phyloP scores from a whole-genome alignment of 1,140 invertebrate genomes.

The Panagrolaimus sp. region DNA sequence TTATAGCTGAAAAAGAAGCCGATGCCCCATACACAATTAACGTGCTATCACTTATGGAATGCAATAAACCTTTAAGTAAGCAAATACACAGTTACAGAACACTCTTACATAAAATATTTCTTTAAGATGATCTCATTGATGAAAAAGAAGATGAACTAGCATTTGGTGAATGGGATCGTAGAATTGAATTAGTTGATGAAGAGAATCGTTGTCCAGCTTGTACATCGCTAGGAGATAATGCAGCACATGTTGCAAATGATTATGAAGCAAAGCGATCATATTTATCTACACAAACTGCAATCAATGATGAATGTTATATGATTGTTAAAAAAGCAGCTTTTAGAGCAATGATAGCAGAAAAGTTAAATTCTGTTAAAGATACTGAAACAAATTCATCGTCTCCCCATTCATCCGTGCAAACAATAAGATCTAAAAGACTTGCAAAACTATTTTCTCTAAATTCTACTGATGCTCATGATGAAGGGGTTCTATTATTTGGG shows the following conservation, averaged over 20 bases:
- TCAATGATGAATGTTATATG: background rate
- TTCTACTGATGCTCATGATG: background rate
- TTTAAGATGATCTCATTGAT: background rate
- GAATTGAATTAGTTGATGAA: background rate
- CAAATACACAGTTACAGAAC: no score
- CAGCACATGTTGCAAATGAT: background rate
- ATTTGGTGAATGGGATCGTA: background rate
- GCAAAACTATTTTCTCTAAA: background rate
- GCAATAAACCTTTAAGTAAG: background rate
- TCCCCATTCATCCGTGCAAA: background rate
- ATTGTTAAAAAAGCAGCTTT: background rate
- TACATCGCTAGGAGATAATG: background rate
- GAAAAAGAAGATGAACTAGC: background rate
- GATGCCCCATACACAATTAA: background rate
- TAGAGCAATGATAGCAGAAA: background rate
- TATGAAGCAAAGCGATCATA: background rate
- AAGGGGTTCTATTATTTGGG: background rate
- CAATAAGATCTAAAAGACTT: background rate
- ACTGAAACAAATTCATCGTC: background rate
- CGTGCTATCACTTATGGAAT: background rate
- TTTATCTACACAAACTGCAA: conserved; percentile 3
- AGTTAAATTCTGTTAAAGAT: background rate
- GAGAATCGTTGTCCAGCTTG: background rate
- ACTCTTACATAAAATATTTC: background rate
- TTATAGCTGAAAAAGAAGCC: background rate